phyloP scores from a whole-genome alignment of 2,113 vertebrate genomes.

The Mustela lutreola region DNA sequence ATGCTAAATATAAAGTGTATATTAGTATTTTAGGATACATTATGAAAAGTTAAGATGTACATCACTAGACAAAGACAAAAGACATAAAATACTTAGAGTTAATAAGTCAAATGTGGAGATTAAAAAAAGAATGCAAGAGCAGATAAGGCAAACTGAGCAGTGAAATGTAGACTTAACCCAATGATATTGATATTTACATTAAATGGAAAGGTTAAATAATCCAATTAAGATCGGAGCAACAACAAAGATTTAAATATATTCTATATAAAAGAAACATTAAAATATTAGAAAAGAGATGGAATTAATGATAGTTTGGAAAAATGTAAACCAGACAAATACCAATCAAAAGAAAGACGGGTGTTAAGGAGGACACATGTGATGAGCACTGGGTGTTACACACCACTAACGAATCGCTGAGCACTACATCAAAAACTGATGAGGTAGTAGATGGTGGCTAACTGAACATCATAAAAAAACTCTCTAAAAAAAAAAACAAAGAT shows the following conservation, averaged over 20 bases:
- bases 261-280: not conserved
- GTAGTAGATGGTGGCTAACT: too few relatives aligned
- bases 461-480: too few relatives aligned
- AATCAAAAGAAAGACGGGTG: not conserved
- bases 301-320: not conserved
- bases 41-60: not conserved
- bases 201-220: not conserved
- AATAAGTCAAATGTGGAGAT: not conserved
- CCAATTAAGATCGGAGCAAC: not conserved
- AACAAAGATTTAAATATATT: not conserved
- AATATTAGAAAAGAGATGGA: not conserved
- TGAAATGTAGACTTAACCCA: not conserved
- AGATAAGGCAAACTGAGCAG: not conserved
- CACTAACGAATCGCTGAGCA: too few relatives aligned
- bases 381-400: too few relatives aligned
- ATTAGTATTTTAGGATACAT: not conserved
- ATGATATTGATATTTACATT: not conserved
- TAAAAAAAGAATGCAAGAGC: not conserved
- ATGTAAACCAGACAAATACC: not conserved
- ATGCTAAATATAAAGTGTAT: not conserved
- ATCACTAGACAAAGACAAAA: not conserved
- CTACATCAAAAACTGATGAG: too few relatives aligned
- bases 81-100: not conserved
- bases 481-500: not conserved
- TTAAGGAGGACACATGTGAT: too few relatives aligned